Base-by-base conservation (phyloP, 2,113 vertebrate genomes). In the Lathamus discolor region DNA sequence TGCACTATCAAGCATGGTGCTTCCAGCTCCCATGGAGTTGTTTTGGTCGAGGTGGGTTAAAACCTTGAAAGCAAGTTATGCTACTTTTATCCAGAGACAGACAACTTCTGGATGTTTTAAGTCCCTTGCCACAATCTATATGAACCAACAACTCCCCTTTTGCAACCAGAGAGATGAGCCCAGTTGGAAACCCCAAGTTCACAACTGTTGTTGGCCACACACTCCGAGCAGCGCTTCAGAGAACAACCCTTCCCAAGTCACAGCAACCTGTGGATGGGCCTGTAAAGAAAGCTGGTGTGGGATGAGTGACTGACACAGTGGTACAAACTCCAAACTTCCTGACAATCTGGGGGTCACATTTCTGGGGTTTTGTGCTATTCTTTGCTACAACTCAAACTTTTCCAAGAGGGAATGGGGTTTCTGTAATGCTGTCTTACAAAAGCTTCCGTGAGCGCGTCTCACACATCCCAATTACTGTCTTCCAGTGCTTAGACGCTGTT, bases 381-480 rank as follows among this genome's bases (percentile, higher is more conserved):
- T 79, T 87, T 83, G 54, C 86, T 17, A 82, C 46, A 59, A 85
- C 72, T 95, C 84, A 73, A 95, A 96, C 89, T 95, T 95, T 93
- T 87, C 63, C 75, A 88, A 89, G 83, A 43, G 55, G 80, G 48
- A 88, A 92, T 0, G 4, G 51, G 48, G 61, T 44, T 93, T 95
- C 93, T 94, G 90, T 86, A 72, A 62, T 1, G 2, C 66, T 74
- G 88, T 69, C 88, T 88, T 72, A 86, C 62, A 94, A 81, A 94
- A 93, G 95, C 72, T 90, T 75, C 94, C 12, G 49, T 3, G 6
- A 74, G 84, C 3, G 25, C 1, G 4, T 73, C 46, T 54, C 7
- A 2, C 81, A 52, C 88, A 89, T 86, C 88, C 95, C 96, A 97
- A 96, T 96, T 97, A 96, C 77, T 1, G 92, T 20, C 83, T 63